Percentiles rank a stretch among this genome's conserved stretches.
Conservation (phyloP, 1,140 invertebrate genomes). For the Gryon sp. region DNA sequence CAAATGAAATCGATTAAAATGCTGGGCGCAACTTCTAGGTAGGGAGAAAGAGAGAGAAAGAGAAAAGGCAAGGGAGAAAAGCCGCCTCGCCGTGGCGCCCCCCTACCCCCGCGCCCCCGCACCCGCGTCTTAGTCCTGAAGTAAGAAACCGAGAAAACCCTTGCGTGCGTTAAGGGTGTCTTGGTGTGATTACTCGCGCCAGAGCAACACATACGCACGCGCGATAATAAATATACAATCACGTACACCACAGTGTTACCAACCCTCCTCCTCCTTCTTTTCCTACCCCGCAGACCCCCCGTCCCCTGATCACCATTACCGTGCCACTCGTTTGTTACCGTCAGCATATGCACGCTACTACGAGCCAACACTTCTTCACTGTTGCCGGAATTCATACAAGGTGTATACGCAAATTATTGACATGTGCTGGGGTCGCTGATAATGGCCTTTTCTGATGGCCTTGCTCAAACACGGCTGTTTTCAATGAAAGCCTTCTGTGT, state of each 20-base stretch:
- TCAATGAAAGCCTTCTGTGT: too few relatives aligned
- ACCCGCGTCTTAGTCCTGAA: constrained; percentile 57
- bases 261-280: too few relatives aligned
- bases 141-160: constrained; percentile 78
- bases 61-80: constrained; percentile 60
- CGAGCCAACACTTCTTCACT: constrained; percentile 39
- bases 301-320: not conserved
- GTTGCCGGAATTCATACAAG: constrained; percentile 52
- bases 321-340: constrained; percentile 49
- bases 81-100: constrained; percentile 49
- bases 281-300: too few relatives aligned
- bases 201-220: constrained; percentile 54
- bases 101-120: constrained; percentile 62
- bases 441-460: constrained; percentile 17
- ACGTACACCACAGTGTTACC: constrained; percentile 47
- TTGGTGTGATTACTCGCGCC: constrained; percentile 64
- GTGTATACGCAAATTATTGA: constrained; percentile 56
- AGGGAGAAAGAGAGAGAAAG: constrained; percentile 65
- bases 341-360: constrained; percentile 46
- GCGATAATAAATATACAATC: constrained; percentile 63
- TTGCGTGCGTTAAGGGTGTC: constrained; percentile 71
- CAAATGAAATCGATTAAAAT: constrained; percentile 81
- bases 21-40: constrained; percentile 79
- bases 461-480: too few relatives aligned
- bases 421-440: constrained; percentile 37